Conservation (phyloP, 2,113 vertebrate genomes). For the Vulpes lagopus region DNA sequence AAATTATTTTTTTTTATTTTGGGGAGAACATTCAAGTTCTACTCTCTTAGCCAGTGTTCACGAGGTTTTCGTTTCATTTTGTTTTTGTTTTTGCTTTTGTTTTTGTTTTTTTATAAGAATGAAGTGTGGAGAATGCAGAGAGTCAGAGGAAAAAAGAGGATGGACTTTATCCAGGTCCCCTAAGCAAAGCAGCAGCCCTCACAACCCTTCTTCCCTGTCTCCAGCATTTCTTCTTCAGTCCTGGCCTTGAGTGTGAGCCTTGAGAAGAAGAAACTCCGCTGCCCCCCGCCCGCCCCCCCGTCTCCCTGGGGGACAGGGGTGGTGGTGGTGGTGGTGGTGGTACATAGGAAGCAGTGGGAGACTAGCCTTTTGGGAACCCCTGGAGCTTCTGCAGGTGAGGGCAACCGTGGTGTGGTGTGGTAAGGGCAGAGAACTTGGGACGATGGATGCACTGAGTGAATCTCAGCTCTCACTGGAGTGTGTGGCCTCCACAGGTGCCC, state of each 20-base stretch:
- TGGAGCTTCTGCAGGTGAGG: not conserved
- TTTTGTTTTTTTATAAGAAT: no score
- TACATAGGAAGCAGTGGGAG: no score
- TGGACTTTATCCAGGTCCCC: not conserved
- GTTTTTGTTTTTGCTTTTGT: no score
- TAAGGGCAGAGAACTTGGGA: not conserved
- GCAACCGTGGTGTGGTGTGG: no score
- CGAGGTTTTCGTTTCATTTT: not conserved
- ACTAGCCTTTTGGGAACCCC: not conserved
- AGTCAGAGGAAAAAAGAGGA: not conserved
- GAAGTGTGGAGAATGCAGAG: not conserved
- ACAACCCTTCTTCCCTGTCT: not conserved
- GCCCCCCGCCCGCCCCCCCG: no score
- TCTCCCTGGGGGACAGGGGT: no score
- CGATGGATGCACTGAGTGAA: not conserved
- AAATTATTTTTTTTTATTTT: not conserved
- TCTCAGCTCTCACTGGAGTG: not conserved
- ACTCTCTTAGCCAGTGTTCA: not conserved
- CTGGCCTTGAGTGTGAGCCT: not conserved
- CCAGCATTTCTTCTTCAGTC: not conserved
- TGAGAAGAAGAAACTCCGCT: not conserved
- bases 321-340: no score
- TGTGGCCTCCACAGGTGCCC: not conserved
- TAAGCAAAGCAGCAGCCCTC: not conserved
- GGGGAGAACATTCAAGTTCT: not conserved